These are phyloP conservation scores for Protodeltote pygarga DNA, from an alignment of 2,888 invertebrate genomes.

Conservation along the genomic window DNA sequence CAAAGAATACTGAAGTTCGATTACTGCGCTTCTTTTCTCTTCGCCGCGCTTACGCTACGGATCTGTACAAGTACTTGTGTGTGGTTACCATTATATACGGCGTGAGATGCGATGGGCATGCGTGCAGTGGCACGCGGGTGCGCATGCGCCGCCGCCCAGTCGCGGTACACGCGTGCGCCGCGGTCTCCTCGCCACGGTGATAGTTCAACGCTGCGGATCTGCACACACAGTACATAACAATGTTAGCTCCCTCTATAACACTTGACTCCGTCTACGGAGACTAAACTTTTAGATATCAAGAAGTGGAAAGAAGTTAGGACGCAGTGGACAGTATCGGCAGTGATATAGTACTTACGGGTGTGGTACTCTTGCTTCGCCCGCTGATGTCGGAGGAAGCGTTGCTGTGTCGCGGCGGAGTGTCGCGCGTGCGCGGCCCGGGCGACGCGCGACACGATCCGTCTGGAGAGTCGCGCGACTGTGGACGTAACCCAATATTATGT, in stretches of 20 bases:
- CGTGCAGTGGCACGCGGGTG: slow-evolving; percentile 84
- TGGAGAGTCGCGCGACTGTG: slow-evolving; percentile 89
- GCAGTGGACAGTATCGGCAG: too few species aligned
- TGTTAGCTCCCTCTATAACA: too few species aligned
- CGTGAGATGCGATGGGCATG: slow-evolving; percentile 75
- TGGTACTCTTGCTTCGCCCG: slow-evolving; percentile 85
- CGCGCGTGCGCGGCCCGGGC: slow-evolving; percentile 67
- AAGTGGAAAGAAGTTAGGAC: too few species aligned
- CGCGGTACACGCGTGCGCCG: slow-evolving; percentile 86
- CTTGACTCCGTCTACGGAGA: too few species aligned
- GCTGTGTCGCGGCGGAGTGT: slow-evolving; percentile 72
- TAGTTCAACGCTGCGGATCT: slow-evolving; percentile 76
- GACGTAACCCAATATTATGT: background rate
- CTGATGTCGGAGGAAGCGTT: slow-evolving; percentile 84
- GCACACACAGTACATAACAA: too few species aligned
- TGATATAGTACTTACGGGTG: slow-evolving; percentile 63
- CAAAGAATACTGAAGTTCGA: too few species aligned
- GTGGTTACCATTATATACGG: slow-evolving; percentile 20
- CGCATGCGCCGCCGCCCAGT: slow-evolving; percentile 82
- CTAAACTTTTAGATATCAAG: too few species aligned
- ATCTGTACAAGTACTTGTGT: too few species aligned
- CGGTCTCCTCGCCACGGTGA: slow-evolving; percentile 75
- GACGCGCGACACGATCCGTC: slow-evolving; percentile 91
- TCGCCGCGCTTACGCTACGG: too few species aligned
- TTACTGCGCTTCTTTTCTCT: too few species aligned